Evolutionary conservation across 2,888 invertebrate genomes (phyloP).

Genomic region (Timema podura): DNA sequence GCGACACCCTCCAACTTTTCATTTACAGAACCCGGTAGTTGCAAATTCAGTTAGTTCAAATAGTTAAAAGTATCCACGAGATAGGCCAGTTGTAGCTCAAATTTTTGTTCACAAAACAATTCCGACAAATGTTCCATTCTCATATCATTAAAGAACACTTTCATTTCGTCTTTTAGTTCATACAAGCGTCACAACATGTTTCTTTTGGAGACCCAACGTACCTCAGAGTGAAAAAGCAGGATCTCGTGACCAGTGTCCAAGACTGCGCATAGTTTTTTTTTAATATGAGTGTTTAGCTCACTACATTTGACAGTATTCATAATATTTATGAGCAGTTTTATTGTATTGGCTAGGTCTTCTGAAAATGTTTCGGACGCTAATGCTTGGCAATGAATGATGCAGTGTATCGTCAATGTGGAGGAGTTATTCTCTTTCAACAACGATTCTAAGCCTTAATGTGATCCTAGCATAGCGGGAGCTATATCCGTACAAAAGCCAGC

Average conservation of each 20-base stretch:
- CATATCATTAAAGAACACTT: not conserved
- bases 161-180: not conserved
- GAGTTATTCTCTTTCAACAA: not conserved
- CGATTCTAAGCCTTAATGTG: not conserved
- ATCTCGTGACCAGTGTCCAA: not conserved
- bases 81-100: constrained; percentile 6
- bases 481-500: constrained; percentile 2
- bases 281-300: not conserved
- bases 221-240: not conserved
- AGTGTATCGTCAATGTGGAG: constrained; percentile 1
- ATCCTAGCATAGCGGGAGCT: not conserved
- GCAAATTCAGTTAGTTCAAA: not conserved
- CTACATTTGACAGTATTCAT: not conserved
- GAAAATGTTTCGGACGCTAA: not conserved
- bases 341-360: not conserved
- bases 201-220: not conserved
- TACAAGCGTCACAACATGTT: not conserved
- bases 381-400: not conserved
- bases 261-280: not conserved
- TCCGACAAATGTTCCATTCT: not conserved
- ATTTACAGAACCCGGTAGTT: not conserved
- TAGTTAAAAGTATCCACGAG: not conserved
- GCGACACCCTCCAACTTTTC: not conserved
- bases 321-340: not conserved
- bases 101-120: not conserved